Conservation (phyloP, 1,140 invertebrate species). For the Akabosia matsudoensis region DNA sequence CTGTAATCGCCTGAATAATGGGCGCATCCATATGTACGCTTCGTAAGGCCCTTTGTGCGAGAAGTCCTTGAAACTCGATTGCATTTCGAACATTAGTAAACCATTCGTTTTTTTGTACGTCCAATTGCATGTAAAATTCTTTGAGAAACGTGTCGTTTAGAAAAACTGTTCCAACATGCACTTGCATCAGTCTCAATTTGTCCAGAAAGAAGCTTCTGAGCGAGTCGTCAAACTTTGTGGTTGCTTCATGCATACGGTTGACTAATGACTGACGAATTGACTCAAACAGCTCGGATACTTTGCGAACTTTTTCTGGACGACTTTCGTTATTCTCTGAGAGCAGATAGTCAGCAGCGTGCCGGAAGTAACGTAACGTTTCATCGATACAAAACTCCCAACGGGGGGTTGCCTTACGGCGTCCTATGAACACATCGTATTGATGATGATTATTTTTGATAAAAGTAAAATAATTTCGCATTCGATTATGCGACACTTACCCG, state of each 20-base stretch:
- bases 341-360: constrained; percentile 57
- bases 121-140: constrained; percentile 54
- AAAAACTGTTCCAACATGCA: constrained; percentile 57
- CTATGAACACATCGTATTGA: constrained; percentile 35
- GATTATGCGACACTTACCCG: constrained; percentile 51
- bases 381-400: constrained; percentile 61
- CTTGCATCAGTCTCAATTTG: constrained; percentile 54
- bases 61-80: constrained; percentile 50
- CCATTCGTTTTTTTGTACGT: constrained; percentile 55
- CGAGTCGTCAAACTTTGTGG: constrained; percentile 45
- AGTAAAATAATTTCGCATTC: no score
- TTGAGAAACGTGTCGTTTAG: constrained; percentile 52
- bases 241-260: constrained; percentile 43
- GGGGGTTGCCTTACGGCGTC: constrained; percentile 51
- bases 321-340: constrained; percentile 53
- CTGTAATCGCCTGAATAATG: constrained; percentile 48
- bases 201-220: constrained; percentile 51
- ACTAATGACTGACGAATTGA: constrained; percentile 47
- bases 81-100: constrained; percentile 55
- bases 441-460: background rate
- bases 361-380: constrained; percentile 56
- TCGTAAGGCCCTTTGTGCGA: constrained; percentile 48
- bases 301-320: constrained; percentile 46
- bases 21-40: constrained; percentile 49
- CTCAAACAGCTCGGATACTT: constrained; percentile 52